A percentile compares a stretch with the other conserved stretches of the same genome.
phyloP scores from a whole-genome alignment of 2,888 invertebrate genomes.

The Phaonia tiefii region DNA sequence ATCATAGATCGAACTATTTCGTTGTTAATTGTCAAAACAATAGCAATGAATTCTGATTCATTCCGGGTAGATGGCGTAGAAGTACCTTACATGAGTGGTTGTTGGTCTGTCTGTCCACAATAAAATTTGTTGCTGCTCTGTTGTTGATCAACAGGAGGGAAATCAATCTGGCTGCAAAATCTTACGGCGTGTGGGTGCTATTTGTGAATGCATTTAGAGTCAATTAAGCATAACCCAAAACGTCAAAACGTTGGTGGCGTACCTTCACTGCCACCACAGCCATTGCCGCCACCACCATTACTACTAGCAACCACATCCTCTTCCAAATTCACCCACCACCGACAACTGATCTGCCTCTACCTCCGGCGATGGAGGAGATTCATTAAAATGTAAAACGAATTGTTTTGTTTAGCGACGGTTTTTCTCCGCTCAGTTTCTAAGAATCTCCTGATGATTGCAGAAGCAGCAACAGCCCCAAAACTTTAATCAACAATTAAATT shows the following conservation, averaged over 20 bases:
- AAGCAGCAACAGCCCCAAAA: slow-evolving; percentile 27
- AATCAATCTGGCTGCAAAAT: slow-evolving; percentile 62
- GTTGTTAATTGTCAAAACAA: slow-evolving; percentile 67
- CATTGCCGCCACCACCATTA: slow-evolving; percentile 21
- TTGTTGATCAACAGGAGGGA: slow-evolving; percentile 54
- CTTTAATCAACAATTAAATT: slow-evolving; percentile 68
- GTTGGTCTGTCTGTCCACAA: background rate
- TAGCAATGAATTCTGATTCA: slow-evolving; percentile 65
- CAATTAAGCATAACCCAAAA: slow-evolving; percentile 65
- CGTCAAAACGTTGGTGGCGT: slow-evolving; percentile 16
- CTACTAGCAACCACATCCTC: slow-evolving; percentile 27
- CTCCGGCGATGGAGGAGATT: slow-evolving; percentile 23
- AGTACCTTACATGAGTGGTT: slow-evolving; percentile 53
- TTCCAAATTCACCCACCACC: slow-evolving; percentile 18
- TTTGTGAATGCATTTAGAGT: slow-evolving; percentile 64
- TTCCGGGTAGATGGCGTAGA: too few relatives aligned
- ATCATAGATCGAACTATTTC: slow-evolving; percentile 64
- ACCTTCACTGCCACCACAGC: slow-evolving; percentile 21
- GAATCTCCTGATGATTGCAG: slow-evolving; percentile 51
- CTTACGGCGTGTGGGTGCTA: slow-evolving; percentile 61
- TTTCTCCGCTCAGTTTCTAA: slow-evolving; percentile 45
- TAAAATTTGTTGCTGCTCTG: slow-evolving; percentile 60
- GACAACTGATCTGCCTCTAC: too few relatives aligned
- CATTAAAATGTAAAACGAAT: slow-evolving; percentile 64
- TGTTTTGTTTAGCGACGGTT: slow-evolving; percentile 51